Percentiles rank a stretch among this genome's conserved stretches.
Conservation (phyloP, 2,113 vertebrate species). For the Paracanthobrama guichenoti region DNA sequence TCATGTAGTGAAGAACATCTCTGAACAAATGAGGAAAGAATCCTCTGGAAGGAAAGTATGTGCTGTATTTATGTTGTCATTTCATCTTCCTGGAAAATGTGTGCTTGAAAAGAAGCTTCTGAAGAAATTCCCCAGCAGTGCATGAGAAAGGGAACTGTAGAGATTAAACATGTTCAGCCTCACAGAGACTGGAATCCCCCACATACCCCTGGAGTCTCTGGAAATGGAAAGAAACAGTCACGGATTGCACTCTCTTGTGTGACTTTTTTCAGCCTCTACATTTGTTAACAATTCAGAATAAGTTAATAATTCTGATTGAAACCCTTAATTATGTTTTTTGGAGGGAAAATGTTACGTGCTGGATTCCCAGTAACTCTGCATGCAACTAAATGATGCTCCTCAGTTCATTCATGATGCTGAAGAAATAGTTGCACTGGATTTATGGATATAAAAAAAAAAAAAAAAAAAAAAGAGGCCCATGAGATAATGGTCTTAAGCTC, state of each 20-base stretch:
- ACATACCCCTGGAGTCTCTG: not conserved
- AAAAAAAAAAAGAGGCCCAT: too few relatives aligned
- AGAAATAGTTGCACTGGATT: not conserved
- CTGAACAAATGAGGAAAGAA: conserved; percentile 3
- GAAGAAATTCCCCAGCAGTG: conserved; percentile 1
- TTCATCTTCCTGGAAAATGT: conserved; percentile 22
- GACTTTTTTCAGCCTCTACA: conserved; percentile 9
- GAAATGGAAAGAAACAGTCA: conserved; percentile 1
- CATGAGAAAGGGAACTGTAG: conserved; percentile 13
- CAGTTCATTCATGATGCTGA: not conserved
- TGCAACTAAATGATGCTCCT: not conserved
- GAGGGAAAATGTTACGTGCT: not conserved
- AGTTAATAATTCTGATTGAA: not conserved
- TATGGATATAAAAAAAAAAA: not conserved
- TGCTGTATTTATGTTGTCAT: conserved; percentile 10
- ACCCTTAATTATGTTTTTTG: not conserved
- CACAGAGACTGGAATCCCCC: conserved; percentile 27
- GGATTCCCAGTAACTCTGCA: not conserved
- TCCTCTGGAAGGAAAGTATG: conserved; percentile 10
- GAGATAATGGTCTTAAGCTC: conserved; percentile 16
- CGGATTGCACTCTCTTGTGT: conserved; percentile 6
- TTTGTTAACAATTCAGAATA: conserved; percentile 12
- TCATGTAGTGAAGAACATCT: not conserved
- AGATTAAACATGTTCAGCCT: conserved; percentile 32
- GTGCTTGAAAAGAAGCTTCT: not conserved